Evolutionary conservation across 2,113 vertebrate genomes (phyloP).

Genomic region (Phaethon lepturus): DNA sequence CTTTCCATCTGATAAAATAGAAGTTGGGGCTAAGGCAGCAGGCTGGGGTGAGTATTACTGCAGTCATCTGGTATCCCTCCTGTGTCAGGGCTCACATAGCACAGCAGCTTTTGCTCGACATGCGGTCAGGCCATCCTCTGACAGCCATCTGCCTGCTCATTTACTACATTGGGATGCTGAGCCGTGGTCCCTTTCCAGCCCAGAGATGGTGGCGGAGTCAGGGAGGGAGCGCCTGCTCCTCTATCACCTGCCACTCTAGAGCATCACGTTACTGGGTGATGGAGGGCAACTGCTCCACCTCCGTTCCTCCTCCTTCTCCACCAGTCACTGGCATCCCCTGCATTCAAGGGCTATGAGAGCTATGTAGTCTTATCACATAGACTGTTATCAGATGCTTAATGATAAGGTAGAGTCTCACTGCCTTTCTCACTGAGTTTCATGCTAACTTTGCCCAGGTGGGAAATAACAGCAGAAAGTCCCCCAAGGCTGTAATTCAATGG

Average conservation of each 20-base stretch:
- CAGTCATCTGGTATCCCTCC: not conserved
- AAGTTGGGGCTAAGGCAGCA: not conserved
- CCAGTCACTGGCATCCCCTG: not conserved
- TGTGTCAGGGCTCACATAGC: not conserved
- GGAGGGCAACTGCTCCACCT: not conserved
- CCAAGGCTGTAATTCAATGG: not conserved
- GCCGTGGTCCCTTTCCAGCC: not conserved
- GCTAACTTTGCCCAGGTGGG: not conserved
- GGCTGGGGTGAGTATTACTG: not conserved
- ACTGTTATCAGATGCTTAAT: not conserved
- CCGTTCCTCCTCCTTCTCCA: not conserved
- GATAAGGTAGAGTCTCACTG: not conserved
- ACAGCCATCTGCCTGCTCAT: not conserved
- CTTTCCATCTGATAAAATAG: not conserved
- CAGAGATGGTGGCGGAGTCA: rapidly evolving
- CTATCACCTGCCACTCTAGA: rapidly evolving
- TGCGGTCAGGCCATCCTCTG: not conserved
- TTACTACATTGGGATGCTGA: not conserved
- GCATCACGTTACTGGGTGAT: rapidly evolving
- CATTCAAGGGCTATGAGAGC: not conserved
- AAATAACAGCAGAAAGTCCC: slow-evolving; percentile 14
- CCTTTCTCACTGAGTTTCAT: not conserved
- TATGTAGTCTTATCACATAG: not conserved
- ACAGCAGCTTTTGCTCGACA: not conserved
- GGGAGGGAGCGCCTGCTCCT: not conserved